Evolutionary conservation across 2,888 invertebrate species (phyloP).

Genomic region (Congeria kusceri): DNA sequence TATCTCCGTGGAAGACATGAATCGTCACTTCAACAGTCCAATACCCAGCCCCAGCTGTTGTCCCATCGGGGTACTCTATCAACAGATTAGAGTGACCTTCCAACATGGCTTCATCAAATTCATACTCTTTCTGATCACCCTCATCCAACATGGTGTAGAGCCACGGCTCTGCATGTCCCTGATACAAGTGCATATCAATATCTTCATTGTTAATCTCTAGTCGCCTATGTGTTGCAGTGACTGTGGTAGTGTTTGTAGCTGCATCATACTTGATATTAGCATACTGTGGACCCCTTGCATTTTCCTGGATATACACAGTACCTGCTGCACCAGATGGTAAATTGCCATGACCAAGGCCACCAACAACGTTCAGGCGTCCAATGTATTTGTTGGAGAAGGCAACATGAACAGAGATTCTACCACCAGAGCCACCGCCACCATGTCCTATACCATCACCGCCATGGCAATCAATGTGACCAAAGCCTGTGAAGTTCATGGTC

Average conservation of each 20-base stretch:
- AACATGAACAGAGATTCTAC: slow-evolving; percentile 72
- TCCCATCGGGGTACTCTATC: slow-evolving; percentile 69
- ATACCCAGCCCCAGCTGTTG: slow-evolving; percentile 20
- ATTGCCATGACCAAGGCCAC: slow-evolving; percentile 66
- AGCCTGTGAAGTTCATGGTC: slow-evolving; percentile 77
- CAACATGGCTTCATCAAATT: slow-evolving; percentile 75
- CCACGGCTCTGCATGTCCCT: slow-evolving; percentile 74
- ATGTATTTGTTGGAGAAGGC: slow-evolving; percentile 70
- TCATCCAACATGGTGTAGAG: slow-evolving; percentile 74
- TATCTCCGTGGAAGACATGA: slow-evolving; percentile 74
- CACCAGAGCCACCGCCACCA: slow-evolving; percentile 76
- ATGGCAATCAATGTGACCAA: slow-evolving; percentile 73
- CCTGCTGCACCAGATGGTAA: slow-evolving; percentile 77
- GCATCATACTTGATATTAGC: slow-evolving; percentile 76
- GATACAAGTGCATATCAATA: slow-evolving; percentile 70
- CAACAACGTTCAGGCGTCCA: slow-evolving; percentile 69
- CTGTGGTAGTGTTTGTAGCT: slow-evolving; percentile 42
- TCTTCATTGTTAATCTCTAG: slow-evolving; percentile 75
- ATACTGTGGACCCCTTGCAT: slow-evolving; percentile 78
- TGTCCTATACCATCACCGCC: slow-evolving; percentile 68
- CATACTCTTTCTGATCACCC: slow-evolving; percentile 64
- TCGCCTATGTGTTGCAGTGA: slow-evolving; percentile 64
- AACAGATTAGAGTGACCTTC: slow-evolving; percentile 73
- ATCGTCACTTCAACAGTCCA: slow-evolving; percentile 65
- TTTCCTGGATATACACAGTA: slow-evolving; percentile 76